Percentiles rank a stretch among this genome's conserved stretches.
Evolutionary conservation across 2,797 vertebrate species (phyloP).

Genomic region (Cygnus olor): DNA sequence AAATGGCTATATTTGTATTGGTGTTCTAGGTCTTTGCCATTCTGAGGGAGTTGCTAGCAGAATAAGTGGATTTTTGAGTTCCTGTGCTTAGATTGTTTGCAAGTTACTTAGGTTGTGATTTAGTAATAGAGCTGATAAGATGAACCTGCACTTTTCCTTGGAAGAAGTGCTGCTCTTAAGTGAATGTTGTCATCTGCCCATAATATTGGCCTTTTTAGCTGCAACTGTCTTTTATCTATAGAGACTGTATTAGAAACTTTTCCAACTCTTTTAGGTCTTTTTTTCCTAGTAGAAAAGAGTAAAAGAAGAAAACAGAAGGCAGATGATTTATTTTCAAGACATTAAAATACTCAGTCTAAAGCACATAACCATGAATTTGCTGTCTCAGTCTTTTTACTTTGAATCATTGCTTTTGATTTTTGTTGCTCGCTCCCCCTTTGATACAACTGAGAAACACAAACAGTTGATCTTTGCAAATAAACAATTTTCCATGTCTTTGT

Average conservation of each 20-base stretch:
- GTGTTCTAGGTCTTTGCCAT: not conserved
- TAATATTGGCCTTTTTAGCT: not conserved
- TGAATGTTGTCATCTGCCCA: not conserved
- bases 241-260: too few species aligned
- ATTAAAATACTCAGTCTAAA: not conserved
- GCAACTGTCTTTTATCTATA: not conserved
- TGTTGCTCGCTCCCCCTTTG: not conserved
- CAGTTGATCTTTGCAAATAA: not conserved
- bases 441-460: not conserved
- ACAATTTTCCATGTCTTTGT: not conserved
- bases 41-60: not conserved
- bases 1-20: not conserved
- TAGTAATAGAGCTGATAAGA: not conserved
- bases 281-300: not conserved
- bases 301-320: not conserved
- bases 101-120: accelerated
- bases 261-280: not conserved
- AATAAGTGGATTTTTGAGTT: not conserved
- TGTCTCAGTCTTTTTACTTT: not conserved
- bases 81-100: not conserved
- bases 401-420: not conserved
- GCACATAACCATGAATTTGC: not conserved
- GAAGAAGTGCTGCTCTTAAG: not conserved
- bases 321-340: not conserved
- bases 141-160: not conserved